phyloP scores from a whole-genome alignment of 2,113 vertebrate species.

The Hypanus sabinus region DNA sequence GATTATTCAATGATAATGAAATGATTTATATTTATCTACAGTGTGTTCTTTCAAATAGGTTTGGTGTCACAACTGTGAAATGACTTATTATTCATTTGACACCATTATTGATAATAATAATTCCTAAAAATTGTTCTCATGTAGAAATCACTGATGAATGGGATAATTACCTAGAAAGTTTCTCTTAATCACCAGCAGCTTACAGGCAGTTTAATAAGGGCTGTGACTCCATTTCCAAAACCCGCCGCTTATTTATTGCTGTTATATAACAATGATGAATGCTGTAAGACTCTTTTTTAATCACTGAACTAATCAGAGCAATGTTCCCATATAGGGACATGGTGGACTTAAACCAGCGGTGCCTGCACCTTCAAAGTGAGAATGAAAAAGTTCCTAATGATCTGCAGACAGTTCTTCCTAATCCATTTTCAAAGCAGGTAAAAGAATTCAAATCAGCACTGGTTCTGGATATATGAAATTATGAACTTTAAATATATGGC shows the following conservation, averaged over 20 bases:
- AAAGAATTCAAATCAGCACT: constrained; percentile 21
- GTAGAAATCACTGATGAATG: neutral
- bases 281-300: neutral
- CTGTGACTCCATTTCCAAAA: too few species aligned
- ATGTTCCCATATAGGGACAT: constrained; percentile 60
- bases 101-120: neutral
- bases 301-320: neutral
- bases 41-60: neutral
- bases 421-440: constrained; percentile 73
- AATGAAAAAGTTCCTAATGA: constrained; percentile 59
- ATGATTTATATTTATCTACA: neutral
- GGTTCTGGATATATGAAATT: neutral
- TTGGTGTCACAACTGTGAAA: neutral
- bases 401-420: constrained; percentile 61
- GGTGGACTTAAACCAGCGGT: constrained; percentile 56
- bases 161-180: neutral
- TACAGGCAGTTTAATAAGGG: too few species aligned
- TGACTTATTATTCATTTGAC: neutral
- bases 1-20: neutral
- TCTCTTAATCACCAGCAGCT: too few species aligned
- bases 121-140: neutral
- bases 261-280: neutral
- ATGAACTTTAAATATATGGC: neutral
- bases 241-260: neutral
- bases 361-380: constrained; percentile 57